phyloP scores from a whole-genome alignment of 2,888 invertebrate species.

The Sinodicranocentrus sp. region DNA sequence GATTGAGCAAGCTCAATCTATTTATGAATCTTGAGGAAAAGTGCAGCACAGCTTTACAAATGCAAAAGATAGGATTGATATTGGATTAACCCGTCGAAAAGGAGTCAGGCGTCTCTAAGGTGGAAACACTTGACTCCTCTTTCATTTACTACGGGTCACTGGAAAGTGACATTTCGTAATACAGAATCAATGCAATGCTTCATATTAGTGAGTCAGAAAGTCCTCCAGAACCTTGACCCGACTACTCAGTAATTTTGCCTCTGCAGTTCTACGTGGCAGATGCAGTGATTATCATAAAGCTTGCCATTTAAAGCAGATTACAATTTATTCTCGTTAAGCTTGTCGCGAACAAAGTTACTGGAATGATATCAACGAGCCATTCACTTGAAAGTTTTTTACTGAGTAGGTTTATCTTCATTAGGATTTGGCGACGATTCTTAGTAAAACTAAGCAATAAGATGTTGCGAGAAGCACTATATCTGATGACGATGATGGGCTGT shows the following conservation, averaged over 20 bases:
- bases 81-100: too few species aligned
- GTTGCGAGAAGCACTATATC: neutral
- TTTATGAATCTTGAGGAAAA: too few species aligned
- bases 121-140: constrained; percentile 23
- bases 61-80: neutral
- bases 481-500: neutral
- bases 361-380: too few species aligned
- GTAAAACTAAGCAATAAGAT: neutral
- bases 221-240: neutral
- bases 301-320: neutral
- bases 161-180: too few species aligned
- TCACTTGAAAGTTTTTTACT: too few species aligned
- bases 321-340: neutral
- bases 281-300: neutral
- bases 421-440: neutral
- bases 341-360: neutral
- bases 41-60: neutral
- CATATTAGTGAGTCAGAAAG: too few species aligned
- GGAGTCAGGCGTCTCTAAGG: constrained; percentile 41
- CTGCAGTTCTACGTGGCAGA: neutral
- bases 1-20: constrained; percentile 2
- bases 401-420: constrained; percentile 1
- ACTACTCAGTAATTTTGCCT: neutral
- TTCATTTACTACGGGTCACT: constrained; percentile 17
- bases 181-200: too few species aligned